A percentile compares a stretch with the other conserved stretches of the same genome.
phyloP scores from a whole-genome alignment of 2,888 invertebrate species.

The Choreutis nemorana region DNA sequence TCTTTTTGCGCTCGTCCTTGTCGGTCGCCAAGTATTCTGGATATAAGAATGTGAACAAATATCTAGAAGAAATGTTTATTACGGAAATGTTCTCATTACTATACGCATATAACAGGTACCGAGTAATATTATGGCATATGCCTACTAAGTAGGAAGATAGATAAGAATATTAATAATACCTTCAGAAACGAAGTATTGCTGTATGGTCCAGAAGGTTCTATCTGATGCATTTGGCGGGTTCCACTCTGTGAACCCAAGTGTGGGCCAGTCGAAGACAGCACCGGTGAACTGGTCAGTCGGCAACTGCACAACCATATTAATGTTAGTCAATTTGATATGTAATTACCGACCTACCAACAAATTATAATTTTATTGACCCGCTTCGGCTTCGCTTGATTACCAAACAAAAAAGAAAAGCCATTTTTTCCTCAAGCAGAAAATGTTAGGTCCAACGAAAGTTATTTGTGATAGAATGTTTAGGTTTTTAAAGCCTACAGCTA shows the following conservation, averaged over 20 bases:
- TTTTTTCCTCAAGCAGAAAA: too few species aligned
- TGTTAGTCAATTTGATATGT: too few species aligned
- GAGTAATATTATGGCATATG: not conserved
- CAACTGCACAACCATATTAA: constrained; percentile 18
- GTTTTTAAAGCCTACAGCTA: too few species aligned
- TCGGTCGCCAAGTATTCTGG: constrained; percentile 12
- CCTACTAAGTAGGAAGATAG: not conserved
- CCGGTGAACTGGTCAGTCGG: constrained; percentile 15
- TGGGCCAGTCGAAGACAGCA: constrained; percentile 16
- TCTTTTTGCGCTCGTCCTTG: constrained; percentile 14
- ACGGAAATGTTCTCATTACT: not conserved
- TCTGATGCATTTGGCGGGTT: constrained; percentile 9
- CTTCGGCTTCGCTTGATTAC: too few species aligned
- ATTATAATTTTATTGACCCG: too few species aligned
- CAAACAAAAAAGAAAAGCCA: too few species aligned
- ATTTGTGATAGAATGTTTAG: too few species aligned
- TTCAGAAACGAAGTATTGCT: constrained; percentile 18
- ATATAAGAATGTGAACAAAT: constrained; percentile 1
- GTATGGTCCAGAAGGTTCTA: constrained; percentile 14
- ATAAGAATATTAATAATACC: constrained; percentile 12
- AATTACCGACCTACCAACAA: too few species aligned
- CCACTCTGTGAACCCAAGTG: constrained; percentile 19
- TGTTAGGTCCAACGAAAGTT: too few species aligned
- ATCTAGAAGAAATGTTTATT: not conserved
- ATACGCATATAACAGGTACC: not conserved